Base-by-base conservation (phyloP, 2,888 invertebrate species). In the Drosophila demipolita region DNA sequence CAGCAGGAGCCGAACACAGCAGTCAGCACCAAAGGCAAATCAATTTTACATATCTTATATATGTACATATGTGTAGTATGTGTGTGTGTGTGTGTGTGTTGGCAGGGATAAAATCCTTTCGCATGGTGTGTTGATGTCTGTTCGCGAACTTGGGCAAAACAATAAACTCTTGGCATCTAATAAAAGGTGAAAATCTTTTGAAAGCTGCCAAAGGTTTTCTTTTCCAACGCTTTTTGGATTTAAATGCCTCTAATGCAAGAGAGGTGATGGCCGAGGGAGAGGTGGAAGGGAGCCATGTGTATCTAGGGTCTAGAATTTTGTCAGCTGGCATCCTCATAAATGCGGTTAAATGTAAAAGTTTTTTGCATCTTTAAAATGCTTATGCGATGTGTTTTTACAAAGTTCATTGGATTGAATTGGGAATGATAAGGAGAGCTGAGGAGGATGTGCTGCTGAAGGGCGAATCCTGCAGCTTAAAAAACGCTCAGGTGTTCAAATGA, bases 141-240 rank as follows among this genome's bases (percentile, higher is more conserved):
- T 66, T 66, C 73, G 78, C 73, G 73, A 89, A 87, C 85, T 85
- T 87, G 83, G 72, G 73, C 66, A 82, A 89, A 85, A 89, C 85
- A 85, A 85, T 85, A 89, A 89, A 87, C 90, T 89, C 90, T 87
- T 82, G 86, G 79, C 82, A 90, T 89, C 90, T 87, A 85, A 89
- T 87, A 88, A 88, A 85, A 86, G 87, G 89, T 83, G 89, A 83
- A 88, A 90, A 90, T 90, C 89, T 90, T 88, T 78, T 82, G 65
- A 86, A 88, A 89, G 85, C 90, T 85, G 79, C 88, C 70, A 66
- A 84, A 87, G 85, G 86, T 79, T 84, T 82, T 67, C 52, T 64
- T 70, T 74, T 67, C 45, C 58, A 64, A 61, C 58, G 65, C 55
- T 59, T 71, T 65, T 79, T 59, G 67, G 73, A 73, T 73, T 66